These are phyloP conservation scores for Threskiornis aethiopicus DNA, from an alignment of 2,797 vertebrate genomes.

Conservation along the genomic window DNA sequence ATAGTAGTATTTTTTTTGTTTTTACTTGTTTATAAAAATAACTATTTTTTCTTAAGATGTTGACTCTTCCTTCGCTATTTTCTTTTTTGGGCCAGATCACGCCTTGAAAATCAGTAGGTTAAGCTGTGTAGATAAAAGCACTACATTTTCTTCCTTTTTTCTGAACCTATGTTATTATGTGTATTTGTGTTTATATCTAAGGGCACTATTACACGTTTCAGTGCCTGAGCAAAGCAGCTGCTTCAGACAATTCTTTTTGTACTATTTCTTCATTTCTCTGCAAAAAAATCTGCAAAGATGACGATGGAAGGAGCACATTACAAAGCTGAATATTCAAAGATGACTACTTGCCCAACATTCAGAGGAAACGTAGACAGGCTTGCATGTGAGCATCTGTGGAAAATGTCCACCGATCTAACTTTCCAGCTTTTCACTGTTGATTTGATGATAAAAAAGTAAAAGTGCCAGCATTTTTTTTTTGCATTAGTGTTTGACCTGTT, in stretches of 20 bases:
- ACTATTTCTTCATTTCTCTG: background rate
- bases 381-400: background rate
- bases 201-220: background rate
- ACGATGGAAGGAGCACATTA: background rate
- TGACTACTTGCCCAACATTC: background rate
- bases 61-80: background rate
- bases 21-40: background rate
- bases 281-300: background rate
- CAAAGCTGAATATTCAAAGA: background rate
- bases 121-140: background rate
- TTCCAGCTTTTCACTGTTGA: background rate
- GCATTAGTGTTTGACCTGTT: background rate
- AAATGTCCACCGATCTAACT: background rate
- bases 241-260: background rate
- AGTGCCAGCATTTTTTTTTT: background rate
- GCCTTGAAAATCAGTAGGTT: background rate
- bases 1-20: accelerated
- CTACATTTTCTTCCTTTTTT: background rate
- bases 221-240: background rate
- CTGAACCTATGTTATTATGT: background rate
- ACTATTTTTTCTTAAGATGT: background rate
- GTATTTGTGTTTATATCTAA: background rate
- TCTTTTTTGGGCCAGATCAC: background rate
- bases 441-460: background rate
- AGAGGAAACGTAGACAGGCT: background rate